Conservation (phyloP, 1,140 invertebrate species). For the Papilio helenus region DNA sequence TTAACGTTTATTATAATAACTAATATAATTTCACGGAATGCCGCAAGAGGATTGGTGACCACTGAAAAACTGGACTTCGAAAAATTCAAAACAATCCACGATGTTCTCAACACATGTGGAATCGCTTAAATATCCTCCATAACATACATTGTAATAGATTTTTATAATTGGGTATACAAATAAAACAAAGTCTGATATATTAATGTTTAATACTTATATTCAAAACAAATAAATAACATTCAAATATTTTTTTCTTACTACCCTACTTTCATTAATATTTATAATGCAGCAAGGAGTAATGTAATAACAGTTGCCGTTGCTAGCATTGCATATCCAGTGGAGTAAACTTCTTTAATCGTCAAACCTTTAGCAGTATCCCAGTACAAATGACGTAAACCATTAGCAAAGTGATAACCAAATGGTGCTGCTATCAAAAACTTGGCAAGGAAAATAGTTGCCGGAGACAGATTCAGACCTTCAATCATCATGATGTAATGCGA, state of each 20-base stretch:
- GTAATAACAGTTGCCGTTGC: constrained; percentile 73
- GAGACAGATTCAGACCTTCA: constrained; percentile 83
- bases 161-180: constrained; percentile 37
- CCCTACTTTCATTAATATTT: constrained; percentile 48
- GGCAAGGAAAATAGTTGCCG: constrained; percentile 77
- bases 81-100: constrained; percentile 75
- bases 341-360: constrained; percentile 88
- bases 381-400: constrained; percentile 88
- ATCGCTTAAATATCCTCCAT: constrained; percentile 49
- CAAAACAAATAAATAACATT: constrained; percentile 63
- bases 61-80: constrained; percentile 76
- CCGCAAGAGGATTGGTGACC: constrained; percentile 70
- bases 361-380: constrained; percentile 89
- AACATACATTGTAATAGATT: constrained; percentile 35
- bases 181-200: constrained; percentile 43
- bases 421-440: constrained; percentile 86
- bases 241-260: constrained; percentile 47
- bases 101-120: constrained; percentile 69
- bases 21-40: constrained; percentile 65
- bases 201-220: constrained; percentile 52
- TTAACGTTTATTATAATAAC: neutral
- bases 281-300: constrained; percentile 70
- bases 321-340: constrained; percentile 86
- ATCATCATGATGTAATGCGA: constrained; percentile 83
- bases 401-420: constrained; percentile 86